A percentile compares a stretch with the other conserved stretches of the same genome.
These are phyloP conservation scores for Leptoteleia sp. DNA, from an alignment of 1,140 invertebrate genomes.

Conservation along the genomic window DNA sequence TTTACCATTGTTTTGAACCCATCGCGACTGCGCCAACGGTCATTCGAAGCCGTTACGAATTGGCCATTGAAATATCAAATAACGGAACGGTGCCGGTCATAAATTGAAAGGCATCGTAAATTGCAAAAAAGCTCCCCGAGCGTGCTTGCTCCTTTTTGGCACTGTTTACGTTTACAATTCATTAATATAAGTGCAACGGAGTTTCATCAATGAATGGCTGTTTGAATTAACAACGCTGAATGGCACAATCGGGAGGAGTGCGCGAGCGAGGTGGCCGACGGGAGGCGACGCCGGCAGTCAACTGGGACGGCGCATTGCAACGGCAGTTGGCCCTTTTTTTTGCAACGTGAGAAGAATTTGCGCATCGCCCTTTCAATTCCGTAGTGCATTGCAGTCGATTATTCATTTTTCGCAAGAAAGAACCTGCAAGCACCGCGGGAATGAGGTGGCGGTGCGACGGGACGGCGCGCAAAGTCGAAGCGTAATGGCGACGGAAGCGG, in stretches of 20 bases:
- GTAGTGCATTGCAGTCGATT: conserved; percentile 95
- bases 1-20: too few relatives aligned
- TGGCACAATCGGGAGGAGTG: conserved; percentile 43
- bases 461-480: conserved; percentile 67
- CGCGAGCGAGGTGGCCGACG: conserved; percentile 19
- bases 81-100: neutral
- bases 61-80: too few relatives aligned
- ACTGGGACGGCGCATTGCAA: conserved; percentile 47
- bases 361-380: conserved; percentile 90
- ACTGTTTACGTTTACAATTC: conserved; percentile 35
- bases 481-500: conserved; percentile 40
- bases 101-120: conserved; percentile 20
- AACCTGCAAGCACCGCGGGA: conserved; percentile 94
- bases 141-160: conserved; percentile 8
- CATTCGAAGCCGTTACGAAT: too few relatives aligned
- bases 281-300: conserved; percentile 25
- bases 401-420: conserved; percentile 78
- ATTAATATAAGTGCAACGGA: conserved; percentile 53
- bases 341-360: conserved; percentile 50
- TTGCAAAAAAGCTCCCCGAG: neutral
- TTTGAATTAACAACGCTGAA: conserved; percentile 59
- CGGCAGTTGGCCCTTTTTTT: conserved; percentile 51
- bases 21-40: too few relatives aligned
- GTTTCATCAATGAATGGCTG: conserved; percentile 41
- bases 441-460: conserved; percentile 85